A percentile compares a stretch with the other conserved stretches of the same genome.
Evolutionary conservation across 2,797 vertebrate species (phyloP).

Genomic region (Cossypha niveicapilla): DNA sequence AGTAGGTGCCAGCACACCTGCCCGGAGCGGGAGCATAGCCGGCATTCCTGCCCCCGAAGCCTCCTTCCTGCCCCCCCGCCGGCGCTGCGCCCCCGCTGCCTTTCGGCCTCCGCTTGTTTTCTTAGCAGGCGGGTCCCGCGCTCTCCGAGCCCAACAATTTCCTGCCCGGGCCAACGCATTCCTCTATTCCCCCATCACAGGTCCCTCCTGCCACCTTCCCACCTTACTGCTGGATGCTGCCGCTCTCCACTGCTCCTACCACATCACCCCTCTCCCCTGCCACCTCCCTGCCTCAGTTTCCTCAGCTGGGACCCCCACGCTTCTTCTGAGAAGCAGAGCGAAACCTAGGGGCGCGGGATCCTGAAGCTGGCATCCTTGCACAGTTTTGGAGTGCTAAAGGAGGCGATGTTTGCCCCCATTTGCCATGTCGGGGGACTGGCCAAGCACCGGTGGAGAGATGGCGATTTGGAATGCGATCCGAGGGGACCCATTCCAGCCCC

Average conservation of each 20-base stretch:
- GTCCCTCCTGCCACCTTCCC: background rate
- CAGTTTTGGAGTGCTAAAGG: background rate
- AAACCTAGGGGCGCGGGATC: background rate
- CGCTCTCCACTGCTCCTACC: fast-evolving
- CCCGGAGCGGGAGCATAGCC: background rate
- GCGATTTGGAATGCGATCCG: fast-evolving
- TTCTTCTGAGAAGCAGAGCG: background rate
- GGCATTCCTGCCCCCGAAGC: slow-evolving; percentile 3
- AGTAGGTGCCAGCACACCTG: slow-evolving; percentile 16
- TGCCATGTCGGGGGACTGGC: no score
- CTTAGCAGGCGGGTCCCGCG: slow-evolving; percentile 49
- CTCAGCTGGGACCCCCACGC: background rate
- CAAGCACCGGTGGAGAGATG: background rate
- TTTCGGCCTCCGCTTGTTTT: slow-evolving; percentile 38
- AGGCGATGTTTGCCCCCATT: background rate
- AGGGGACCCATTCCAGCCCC: background rate
- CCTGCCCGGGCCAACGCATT: slow-evolving; percentile 37
- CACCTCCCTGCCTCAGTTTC: background rate
- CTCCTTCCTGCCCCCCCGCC: slow-evolving; percentile 23
- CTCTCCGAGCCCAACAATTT: slow-evolving; percentile 48
- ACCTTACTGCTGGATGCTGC: background rate
- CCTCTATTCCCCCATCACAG: background rate
- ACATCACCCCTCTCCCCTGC: fast-evolving
- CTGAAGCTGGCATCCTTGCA: fast-evolving
- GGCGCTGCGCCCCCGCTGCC: background rate